Evolutionary conservation across 2,113 vertebrate species (phyloP).

Genomic region (Ammospiza caudacuta): DNA sequence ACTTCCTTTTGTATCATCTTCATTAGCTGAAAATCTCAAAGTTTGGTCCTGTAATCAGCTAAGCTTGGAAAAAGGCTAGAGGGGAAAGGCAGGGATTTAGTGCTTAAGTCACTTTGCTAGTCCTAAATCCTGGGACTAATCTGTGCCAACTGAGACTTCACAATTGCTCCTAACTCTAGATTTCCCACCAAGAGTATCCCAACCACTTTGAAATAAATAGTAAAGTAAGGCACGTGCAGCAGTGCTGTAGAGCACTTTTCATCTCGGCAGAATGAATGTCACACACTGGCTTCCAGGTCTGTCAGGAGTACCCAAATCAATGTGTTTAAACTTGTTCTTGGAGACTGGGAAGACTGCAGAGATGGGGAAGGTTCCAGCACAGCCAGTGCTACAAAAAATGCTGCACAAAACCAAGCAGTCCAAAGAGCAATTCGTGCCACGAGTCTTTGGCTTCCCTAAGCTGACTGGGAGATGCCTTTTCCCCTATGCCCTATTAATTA

Average conservation of each 20-base stretch:
- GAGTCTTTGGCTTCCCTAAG: neutral
- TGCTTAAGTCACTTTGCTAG: constrained; percentile 50
- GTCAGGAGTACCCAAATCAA: neutral
- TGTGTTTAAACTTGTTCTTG: neutral
- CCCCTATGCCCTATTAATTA: neutral
- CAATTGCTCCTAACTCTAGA: neutral
- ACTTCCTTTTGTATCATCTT: neutral
- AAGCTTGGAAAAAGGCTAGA: constrained; percentile 35
- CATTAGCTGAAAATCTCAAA: constrained; percentile 29
- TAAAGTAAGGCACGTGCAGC: neutral
- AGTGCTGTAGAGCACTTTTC: neutral
- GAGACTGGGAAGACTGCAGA: neutral
- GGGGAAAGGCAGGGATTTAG: constrained; percentile 58
- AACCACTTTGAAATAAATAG: neutral
- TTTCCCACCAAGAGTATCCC: neutral
- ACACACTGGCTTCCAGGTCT: neutral
- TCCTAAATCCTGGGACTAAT: constrained; percentile 59
- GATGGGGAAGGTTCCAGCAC: neutral
- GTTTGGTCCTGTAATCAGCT: constrained; percentile 52
- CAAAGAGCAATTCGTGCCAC: neutral
- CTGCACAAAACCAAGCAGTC: neutral
- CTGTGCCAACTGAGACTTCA: constrained; percentile 18
- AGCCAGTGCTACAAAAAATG: neutral
- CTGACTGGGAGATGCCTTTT: neutral
- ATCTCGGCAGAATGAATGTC: neutral